These are phyloP conservation scores for Hipparchia sbordonii DNA, from an alignment of 2,888 invertebrate species.

Conservation along the genomic window DNA sequence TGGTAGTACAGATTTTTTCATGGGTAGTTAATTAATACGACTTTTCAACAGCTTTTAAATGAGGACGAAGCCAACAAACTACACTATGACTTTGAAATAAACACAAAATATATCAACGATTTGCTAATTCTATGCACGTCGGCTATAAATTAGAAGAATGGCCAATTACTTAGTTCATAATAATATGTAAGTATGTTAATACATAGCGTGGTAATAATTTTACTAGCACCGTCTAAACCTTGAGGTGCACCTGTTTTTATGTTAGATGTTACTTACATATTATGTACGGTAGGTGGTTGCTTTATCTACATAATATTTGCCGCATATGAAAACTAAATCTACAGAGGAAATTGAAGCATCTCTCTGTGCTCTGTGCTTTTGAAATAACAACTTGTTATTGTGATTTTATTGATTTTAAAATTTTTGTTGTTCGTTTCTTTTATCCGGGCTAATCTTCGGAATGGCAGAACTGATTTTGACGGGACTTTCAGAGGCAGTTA, in stretches of 20 bases:
- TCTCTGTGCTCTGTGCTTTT: no score
- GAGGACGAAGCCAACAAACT: neutral
- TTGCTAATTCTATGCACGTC: constrained; percentile 25
- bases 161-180: constrained; percentile 31
- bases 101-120: neutral
- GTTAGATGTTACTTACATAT: constrained; percentile 13
- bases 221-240: constrained; percentile 30
- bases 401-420: no score
- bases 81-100: neutral
- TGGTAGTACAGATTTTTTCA: neutral
- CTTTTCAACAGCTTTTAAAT: neutral
- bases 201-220: constrained; percentile 29
- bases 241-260: constrained; percentile 30
- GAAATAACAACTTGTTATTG: no score
- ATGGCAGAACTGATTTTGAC: no score
- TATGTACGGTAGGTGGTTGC: neutral
- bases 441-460: no score
- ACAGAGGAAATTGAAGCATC: no score
- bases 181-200: constrained; percentile 11
- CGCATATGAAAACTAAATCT: neutral
- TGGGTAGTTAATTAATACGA: neutral
- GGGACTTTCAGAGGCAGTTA: no score
- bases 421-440: no score
- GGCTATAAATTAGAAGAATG: constrained; percentile 29
- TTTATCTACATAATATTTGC: neutral